These are phyloP conservation scores for Manduca sexta DNA, from an alignment of 1,140 invertebrate genomes.

Conservation along the genomic window DNA sequence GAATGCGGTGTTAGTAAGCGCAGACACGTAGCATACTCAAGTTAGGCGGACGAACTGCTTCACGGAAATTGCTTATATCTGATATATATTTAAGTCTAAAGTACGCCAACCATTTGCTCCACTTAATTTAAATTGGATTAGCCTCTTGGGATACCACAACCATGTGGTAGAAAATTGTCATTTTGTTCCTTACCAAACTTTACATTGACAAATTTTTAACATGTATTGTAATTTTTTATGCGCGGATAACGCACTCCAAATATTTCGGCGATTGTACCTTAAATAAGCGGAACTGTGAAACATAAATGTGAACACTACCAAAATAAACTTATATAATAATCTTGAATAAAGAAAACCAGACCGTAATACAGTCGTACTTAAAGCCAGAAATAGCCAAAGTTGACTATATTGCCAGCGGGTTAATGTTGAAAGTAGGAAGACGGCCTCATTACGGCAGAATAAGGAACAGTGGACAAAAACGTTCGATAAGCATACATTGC, in stretches of 20 bases:
- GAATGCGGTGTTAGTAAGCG: not conserved
- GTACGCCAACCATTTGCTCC: no score
- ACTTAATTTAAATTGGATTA: no score
- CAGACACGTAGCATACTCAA: constrained; percentile 8
- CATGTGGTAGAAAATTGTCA: no score
- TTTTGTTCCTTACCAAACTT: no score
- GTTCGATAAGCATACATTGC: constrained; percentile 14
- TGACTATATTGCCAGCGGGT: not conserved
- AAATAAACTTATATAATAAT: no score
- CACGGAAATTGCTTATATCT: constrained; percentile 8
- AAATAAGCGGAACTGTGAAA: not conserved
- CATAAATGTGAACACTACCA: not conserved
- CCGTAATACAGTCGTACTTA: not conserved
- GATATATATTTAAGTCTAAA: constrained; percentile 5
- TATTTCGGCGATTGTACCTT: not conserved
- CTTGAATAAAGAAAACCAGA: no score
- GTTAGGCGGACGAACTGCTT: not conserved
- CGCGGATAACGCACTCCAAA: no score
- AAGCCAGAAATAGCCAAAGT: not conserved
- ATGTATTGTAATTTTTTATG: no score
- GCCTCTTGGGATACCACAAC: no score
- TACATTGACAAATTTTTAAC: no score
- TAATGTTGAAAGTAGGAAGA: not conserved
- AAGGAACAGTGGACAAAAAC: constrained; percentile 8
- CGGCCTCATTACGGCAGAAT: not conserved